Conservation (phyloP, 2,888 invertebrate genomes). For the Melangyna quadrimaculata region DNA sequence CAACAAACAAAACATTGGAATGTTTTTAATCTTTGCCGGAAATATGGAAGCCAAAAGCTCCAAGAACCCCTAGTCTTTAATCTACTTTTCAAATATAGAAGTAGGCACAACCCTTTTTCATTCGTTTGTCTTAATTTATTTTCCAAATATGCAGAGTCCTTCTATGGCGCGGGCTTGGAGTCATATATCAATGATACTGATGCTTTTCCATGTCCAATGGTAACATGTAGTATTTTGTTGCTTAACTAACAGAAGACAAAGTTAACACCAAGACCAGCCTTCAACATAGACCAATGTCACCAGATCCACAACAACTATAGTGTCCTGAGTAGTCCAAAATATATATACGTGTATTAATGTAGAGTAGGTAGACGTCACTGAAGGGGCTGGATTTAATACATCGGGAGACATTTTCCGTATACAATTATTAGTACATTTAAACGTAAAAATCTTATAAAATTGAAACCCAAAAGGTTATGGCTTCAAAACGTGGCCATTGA, state of each 20-base stretch:
- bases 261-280: conserved; percentile 35
- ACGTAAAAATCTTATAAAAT: no score
- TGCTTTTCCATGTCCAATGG: background rate
- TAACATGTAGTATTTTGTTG: conserved; percentile 32
- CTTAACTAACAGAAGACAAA: conserved; percentile 42
- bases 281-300: background rate
- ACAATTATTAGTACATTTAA: no score
- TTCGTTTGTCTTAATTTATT: conserved; percentile 33
- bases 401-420: no score
- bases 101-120: conserved; percentile 11
- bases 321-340: conserved; percentile 3
- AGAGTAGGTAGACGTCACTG: background rate
- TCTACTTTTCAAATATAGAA: conserved; percentile 32
- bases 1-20: background rate
- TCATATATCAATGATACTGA: conserved; percentile 37
- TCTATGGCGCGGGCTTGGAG: background rate
- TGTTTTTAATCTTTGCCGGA: background rate
- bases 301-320: background rate
- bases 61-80: background rate
- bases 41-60: conserved; percentile 4
- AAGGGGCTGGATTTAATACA: background rate
- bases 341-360: conserved; percentile 3
- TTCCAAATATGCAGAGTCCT: background rate
- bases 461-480: no score
- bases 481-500: no score